Base-by-base conservation (phyloP, 53 echinoderm and acorn worm species). In the Holothuria leucospilota region DNA sequence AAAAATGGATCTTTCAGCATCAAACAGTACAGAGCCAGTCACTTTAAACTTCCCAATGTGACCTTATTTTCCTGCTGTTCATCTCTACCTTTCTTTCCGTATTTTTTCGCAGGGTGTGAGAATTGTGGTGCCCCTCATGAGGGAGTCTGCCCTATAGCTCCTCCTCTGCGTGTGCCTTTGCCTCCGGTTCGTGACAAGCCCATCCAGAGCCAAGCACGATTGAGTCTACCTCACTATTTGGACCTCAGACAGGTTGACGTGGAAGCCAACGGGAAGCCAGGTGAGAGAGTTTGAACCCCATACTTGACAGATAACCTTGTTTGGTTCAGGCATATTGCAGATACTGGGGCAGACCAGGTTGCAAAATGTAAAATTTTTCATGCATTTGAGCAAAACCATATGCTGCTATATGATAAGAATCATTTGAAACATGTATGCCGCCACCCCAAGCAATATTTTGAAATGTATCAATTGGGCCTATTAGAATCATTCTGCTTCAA, bases 41-140 rank as follows among this genome's bases (percentile, higher is more conserved):
- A 67, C 2, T 67, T 6, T 6, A 65, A 65, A 29, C 34, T 13
- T 67, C 1, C 6, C 14, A 21, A 12, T 25, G n/a, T 67, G 8
- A 11, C 46, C 46, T 56, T 56, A 6, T 56, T 18, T 56, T 56
- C 68, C 28, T 67, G 34, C 13, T 5, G 1, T n/a, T 20, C 18
- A 24, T 39, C 74, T 12, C 21, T 46, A 5, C 11, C 24, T 10
- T 59, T 65, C 51, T 13, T 75, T 26, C 52, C 42, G 68, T 60
- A 29, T 84, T 60, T 51, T 80, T 70, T 29, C 40, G 5, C 86
- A 97, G 98, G 98, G 95, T 97, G 98, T 97, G 98, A 97, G 89
- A 95, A 97, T 88, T 97, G 98, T 92, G 98, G 98, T 79, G 89
- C 95, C 88, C 91, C 92, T 71, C 98, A 97, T 83, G 85, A 91